A percentile compares a stretch with the other conserved stretches of the same genome.
phyloP scores from a whole-genome alignment of 2,113 vertebrate species.

The Notechis scutatus region DNA sequence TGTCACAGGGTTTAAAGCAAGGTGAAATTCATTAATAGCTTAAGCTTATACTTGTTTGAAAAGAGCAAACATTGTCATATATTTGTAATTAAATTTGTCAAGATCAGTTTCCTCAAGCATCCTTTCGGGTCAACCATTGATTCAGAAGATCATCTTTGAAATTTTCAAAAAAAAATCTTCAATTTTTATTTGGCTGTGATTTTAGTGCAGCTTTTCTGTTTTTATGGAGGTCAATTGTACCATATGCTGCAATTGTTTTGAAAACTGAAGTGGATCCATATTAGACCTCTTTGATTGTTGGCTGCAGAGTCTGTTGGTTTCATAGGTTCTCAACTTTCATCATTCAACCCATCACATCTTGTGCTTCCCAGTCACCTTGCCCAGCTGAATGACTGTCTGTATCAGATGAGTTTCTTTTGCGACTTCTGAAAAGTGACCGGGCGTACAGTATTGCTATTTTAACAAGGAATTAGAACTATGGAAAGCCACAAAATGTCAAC shows the following conservation, averaged over 20 bases:
- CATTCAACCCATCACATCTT: neutral
- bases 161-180: neutral
- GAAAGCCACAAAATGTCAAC: neutral
- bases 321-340: accelerated
- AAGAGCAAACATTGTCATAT: neutral
- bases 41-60: neutral
- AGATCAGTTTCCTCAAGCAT: neutral
- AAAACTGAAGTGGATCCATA: no score
- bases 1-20: neutral
- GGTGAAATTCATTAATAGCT: neutral
- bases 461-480: neutral
- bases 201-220: neutral
- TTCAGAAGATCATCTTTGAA: neutral
- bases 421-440: neutral
- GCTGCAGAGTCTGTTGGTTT: neutral
- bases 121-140: neutral
- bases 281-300: neutral
- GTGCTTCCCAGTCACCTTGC: neutral
- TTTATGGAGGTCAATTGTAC: neutral
- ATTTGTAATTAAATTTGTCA: neutral
- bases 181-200: neutral
- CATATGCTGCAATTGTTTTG: neutral
- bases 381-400: accelerated
- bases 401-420: conserved; percentile 6
- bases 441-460: neutral